A percentile compares a stretch with the other conserved stretches of the same genome.
Evolutionary conservation across 1,140 invertebrate species (phyloP).

Genomic region (Branchinecta lindahli): DNA sequence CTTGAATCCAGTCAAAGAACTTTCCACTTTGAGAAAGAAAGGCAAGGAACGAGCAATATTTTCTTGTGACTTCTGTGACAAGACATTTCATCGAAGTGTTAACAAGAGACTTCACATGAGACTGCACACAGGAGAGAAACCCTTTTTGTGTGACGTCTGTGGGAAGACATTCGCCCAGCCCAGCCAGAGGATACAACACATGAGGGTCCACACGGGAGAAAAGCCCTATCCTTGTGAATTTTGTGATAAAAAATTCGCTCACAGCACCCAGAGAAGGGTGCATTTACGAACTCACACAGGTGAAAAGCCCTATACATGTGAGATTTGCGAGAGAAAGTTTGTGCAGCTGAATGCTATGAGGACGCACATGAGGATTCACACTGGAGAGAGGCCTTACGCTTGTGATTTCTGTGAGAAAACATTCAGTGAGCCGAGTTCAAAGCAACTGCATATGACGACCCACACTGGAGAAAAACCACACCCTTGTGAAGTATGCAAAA

Average conservation of each 20-base stretch:
- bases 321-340: constrained; percentile 1
- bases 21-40: no score
- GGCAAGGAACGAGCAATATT: no score
- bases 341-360: constrained; percentile 1
- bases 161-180: constrained; percentile 92
- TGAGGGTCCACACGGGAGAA: constrained; percentile 8
- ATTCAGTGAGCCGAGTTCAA: constrained; percentile 23
- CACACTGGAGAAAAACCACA: neutral
- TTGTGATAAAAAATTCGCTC: constrained; percentile 15
- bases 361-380: neutral
- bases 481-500: neutral
- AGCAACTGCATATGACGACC: neutral
- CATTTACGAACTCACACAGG: constrained; percentile 30
- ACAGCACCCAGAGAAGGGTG: constrained; percentile 22
- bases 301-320: constrained; percentile 32
- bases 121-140: no score
- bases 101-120: constrained; percentile 78
- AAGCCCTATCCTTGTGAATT: constrained; percentile 11
- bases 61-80: constrained; percentile 72
- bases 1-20: no score
- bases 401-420: constrained; percentile 34
- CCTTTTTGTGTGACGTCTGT: constrained; percentile 57
- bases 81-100: constrained; percentile 89
- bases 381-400: constrained; percentile 26
- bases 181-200: constrained; percentile 43